Percentiles rank a stretch among this genome's conserved stretches.
Conservation (phyloP, 2,113 vertebrate genomes). For the Puffinus mauretanicus region DNA sequence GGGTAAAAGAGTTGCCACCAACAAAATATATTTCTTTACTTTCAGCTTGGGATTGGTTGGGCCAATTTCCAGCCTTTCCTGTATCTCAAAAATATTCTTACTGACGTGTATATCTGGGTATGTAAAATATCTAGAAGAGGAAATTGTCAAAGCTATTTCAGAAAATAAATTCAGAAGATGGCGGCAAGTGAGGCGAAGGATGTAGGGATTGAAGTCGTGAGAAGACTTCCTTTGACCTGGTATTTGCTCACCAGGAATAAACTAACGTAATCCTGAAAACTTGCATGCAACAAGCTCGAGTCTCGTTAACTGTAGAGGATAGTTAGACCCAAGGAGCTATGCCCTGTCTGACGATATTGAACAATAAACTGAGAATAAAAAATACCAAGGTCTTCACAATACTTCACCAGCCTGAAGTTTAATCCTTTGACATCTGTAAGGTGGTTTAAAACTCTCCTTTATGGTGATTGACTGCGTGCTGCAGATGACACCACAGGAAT, state of each 20-base stretch:
- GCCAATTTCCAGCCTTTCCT: background rate
- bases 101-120: background rate
- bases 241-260: background rate
- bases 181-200: background rate
- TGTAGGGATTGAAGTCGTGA: background rate
- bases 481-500: background rate
- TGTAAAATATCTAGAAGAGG: background rate
- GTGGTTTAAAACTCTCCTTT: constrained; percentile 11
- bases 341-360: background rate
- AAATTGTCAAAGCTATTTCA: background rate
- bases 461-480: constrained; percentile 38
- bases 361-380: background rate
- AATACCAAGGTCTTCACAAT: background rate
- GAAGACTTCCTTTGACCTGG: background rate
- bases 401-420: background rate
- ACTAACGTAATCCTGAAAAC: background rate
- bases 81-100: background rate
- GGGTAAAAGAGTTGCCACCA: background rate
- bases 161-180: background rate
- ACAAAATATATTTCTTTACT: background rate
- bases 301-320: background rate
- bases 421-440: background rate
- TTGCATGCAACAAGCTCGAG: accelerated
- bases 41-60: background rate
- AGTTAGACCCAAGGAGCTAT: background rate